Evolutionary conservation across 2,113 vertebrate genomes (phyloP).

Genomic region (Hiodon tergisus): DNA sequence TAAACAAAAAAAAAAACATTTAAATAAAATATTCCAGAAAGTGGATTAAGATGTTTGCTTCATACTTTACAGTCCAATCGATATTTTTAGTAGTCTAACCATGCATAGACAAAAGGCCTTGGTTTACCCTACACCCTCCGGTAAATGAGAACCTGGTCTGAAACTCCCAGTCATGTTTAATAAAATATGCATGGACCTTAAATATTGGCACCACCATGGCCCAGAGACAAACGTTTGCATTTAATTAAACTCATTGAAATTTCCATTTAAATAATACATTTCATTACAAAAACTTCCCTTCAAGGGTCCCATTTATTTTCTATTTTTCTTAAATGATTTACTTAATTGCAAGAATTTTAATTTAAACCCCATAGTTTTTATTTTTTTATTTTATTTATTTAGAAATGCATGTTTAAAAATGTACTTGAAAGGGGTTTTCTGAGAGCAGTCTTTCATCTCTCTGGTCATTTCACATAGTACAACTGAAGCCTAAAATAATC

Average conservation of each 20-base stretch:
- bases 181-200: constrained; percentile 45
- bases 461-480: not conserved
- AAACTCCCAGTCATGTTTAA: constrained; percentile 32
- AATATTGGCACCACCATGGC: constrained; percentile 36
- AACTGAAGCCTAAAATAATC: not conserved
- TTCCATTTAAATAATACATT: constrained; percentile 1
- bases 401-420: not conserved
- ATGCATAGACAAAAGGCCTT: not conserved
- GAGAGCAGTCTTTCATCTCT: not conserved
- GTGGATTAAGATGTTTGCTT: too few species aligned
- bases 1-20: too few species aligned
- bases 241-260: constrained; percentile 36
- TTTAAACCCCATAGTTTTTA: too few species aligned
- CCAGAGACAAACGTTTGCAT: constrained; percentile 38
- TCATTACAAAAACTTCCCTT: constrained; percentile 17
- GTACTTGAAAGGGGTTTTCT: not conserved
- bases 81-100: too few species aligned
- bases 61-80: too few species aligned
- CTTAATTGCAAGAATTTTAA: constrained; percentile 22
- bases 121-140: constrained; percentile 7
- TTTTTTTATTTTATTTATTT: too few species aligned
- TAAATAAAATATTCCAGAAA: too few species aligned
- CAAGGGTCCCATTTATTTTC: constrained; percentile 29
- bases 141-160: constrained; percentile 37
- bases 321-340: constrained; percentile 35